phyloP scores from a whole-genome alignment of 2,113 vertebrate species.

The Todiramphus saurophagus region DNA sequence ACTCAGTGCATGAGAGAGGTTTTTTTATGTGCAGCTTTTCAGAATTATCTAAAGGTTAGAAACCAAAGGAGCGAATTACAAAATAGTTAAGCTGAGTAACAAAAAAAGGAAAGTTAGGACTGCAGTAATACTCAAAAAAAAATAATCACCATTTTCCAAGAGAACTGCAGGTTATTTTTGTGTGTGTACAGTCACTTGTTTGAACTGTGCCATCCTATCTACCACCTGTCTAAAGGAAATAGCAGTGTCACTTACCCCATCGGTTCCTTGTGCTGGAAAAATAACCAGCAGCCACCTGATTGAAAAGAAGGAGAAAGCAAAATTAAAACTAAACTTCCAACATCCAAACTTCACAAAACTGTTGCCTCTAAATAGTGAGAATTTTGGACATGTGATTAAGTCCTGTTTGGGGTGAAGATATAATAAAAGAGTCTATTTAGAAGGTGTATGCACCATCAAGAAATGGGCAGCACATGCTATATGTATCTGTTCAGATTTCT shows the following conservation, averaged over 20 bases:
- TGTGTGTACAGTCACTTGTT: neutral
- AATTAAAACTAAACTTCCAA: slow-evolving; percentile 11
- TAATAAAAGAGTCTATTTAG: neutral
- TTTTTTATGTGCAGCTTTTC: neutral
- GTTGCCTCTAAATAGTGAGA: neutral
- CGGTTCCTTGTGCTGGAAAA: slow-evolving; percentile 32
- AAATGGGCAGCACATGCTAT: neutral
- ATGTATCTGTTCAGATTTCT: neutral
- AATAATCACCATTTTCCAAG: neutral
- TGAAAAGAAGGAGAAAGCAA: neutral
- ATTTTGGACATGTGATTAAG: neutral
- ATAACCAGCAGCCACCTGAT: slow-evolving; percentile 59
- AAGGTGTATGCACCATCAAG: neutral
- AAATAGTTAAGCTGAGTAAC: neutral
- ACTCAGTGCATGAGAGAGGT: neutral
- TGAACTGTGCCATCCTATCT: neutral
- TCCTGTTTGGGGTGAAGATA: neutral
- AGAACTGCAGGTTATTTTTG: neutral
- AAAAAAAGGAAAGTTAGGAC: neutral
- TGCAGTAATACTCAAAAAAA: neutral
- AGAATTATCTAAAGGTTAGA: neutral
- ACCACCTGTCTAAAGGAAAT: neutral
- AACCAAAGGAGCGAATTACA: neutral
- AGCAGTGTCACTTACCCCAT: slow-evolving; percentile 54
- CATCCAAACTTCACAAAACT: neutral